Evolutionary conservation across 2,113 vertebrate genomes (phyloP).

Genomic region (Corythoichthys haematopterus): DNA sequence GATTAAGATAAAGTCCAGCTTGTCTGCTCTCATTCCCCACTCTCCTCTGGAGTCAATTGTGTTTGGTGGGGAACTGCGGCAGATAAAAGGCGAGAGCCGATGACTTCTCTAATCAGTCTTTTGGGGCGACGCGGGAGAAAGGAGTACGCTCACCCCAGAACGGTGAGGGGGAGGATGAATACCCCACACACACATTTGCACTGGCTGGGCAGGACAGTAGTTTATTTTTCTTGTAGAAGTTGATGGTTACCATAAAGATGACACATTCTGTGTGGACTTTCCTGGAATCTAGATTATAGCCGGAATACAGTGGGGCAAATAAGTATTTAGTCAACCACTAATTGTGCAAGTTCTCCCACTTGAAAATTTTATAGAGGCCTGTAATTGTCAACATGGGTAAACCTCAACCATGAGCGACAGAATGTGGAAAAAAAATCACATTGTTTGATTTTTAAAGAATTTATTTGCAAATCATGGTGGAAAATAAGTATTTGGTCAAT

Average conservation of each 20-base stretch:
- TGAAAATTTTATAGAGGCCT: too few species aligned
- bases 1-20: slow-evolving; percentile 62
- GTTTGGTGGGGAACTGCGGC: slow-evolving; percentile 51
- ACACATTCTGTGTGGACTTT: not conserved
- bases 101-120: slow-evolving; percentile 63
- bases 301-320: too few species aligned
- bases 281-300: too few species aligned
- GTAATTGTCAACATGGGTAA: too few species aligned
- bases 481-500: too few species aligned
- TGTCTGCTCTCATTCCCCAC: slow-evolving; percentile 42
- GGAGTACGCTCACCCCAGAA: slow-evolving; percentile 43
- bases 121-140: slow-evolving; percentile 50
- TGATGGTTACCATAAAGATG: not conserved
- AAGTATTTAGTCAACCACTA: too few species aligned
- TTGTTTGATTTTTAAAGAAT: too few species aligned
- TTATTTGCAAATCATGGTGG: too few species aligned
- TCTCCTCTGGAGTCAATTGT: slow-evolving; percentile 60
- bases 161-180: slow-evolving; percentile 47
- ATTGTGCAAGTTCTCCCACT: too few species aligned
- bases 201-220: not conserved
- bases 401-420: too few species aligned
- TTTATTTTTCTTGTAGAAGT: not conserved
- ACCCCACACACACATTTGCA: not conserved
- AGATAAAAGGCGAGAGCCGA: slow-evolving; percentile 57
- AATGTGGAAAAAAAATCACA: too few species aligned